phyloP scores from a whole-genome alignment of 1,140 invertebrate genomes.

The Drosophila aff. region DNA sequence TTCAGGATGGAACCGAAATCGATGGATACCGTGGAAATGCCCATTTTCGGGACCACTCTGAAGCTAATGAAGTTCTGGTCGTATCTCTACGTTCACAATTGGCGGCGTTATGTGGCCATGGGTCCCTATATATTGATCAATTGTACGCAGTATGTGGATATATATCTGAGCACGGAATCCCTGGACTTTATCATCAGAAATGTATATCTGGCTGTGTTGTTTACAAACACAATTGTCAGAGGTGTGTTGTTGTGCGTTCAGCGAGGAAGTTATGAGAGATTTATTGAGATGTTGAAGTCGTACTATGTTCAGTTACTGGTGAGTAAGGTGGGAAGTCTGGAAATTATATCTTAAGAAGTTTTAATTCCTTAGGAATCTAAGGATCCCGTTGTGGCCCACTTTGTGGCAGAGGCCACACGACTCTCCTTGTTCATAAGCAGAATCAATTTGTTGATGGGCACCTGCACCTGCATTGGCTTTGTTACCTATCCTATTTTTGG shows the following conservation, averaged over 20 bases:
- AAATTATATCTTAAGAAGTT: too few species aligned
- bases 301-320: slow-evolving; percentile 62
- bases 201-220: slow-evolving; percentile 70
- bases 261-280: slow-evolving; percentile 59
- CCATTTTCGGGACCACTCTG: slow-evolving; percentile 62
- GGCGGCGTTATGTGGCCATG: slow-evolving; percentile 72
- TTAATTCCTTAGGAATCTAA: slow-evolving; percentile 21
- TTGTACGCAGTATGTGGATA: slow-evolving; percentile 72
- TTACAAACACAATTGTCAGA: slow-evolving; percentile 66
- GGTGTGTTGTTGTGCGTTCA: slow-evolving; percentile 63
- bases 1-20: slow-evolving; percentile 43
- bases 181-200: slow-evolving; percentile 75
- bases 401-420: slow-evolving; percentile 55
- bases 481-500: slow-evolving; percentile 77
- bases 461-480: slow-evolving; percentile 69
- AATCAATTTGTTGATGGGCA: slow-evolving; percentile 73
- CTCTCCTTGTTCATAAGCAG: slow-evolving; percentile 61
- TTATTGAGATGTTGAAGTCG: slow-evolving; percentile 48
- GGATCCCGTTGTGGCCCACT: slow-evolving; percentile 28
- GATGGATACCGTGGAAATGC: slow-evolving; percentile 64
- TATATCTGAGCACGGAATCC: slow-evolving; percentile 69
- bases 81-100: slow-evolving; percentile 73
- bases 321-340: background rate
- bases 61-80: slow-evolving; percentile 79
- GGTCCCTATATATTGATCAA: slow-evolving; percentile 65